Conservation (phyloP, 2,888 invertebrate genomes). For the Ditylenchus weischeri region DNA sequence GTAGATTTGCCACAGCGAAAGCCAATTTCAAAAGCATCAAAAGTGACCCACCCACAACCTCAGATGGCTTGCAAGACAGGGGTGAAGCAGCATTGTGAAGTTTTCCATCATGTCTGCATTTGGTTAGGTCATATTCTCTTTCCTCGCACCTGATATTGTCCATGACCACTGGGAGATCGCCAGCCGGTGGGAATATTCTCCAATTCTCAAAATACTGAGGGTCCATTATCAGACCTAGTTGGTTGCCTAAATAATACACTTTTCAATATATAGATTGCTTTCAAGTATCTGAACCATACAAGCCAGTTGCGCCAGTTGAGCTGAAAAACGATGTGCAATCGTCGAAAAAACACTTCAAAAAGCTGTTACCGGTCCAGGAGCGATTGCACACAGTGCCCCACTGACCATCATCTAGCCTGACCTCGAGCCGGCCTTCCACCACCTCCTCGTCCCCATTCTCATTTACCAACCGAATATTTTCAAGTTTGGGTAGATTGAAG, state of each 20-base stretch:
- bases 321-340: too few relatives aligned
- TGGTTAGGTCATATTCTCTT: slow-evolving; percentile 73
- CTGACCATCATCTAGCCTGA: slow-evolving; percentile 68
- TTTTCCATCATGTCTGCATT: slow-evolving; percentile 70
- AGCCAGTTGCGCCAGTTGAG: slow-evolving; percentile 82
- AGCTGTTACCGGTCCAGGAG: slow-evolving; percentile 90
- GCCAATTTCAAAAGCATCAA: too few relatives aligned
- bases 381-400: slow-evolving; percentile 98
- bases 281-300: slow-evolving; percentile 7
- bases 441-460: slow-evolving; percentile 52
- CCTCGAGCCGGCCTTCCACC: slow-evolving; percentile 75
- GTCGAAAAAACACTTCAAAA: too few relatives aligned
- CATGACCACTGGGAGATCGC: slow-evolving; percentile 59
- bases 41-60: slow-evolving; percentile 60
- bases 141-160: slow-evolving; percentile 85
- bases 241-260: slow-evolving; percentile 70
- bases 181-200: slow-evolving; percentile 49
- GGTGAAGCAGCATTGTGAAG: slow-evolving; percentile 67
- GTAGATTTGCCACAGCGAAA: too few relatives aligned
- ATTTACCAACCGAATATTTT: slow-evolving; percentile 52
- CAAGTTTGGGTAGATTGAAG: slow-evolving; percentile 37
- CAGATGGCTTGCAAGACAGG: slow-evolving; percentile 57
- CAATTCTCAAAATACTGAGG: slow-evolving; percentile 73
- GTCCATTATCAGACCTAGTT: slow-evolving; percentile 85
- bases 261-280: neutral